Base-by-base conservation (phyloP, 2,888 invertebrate genomes). In the Camptogramma bilineatum region DNA sequence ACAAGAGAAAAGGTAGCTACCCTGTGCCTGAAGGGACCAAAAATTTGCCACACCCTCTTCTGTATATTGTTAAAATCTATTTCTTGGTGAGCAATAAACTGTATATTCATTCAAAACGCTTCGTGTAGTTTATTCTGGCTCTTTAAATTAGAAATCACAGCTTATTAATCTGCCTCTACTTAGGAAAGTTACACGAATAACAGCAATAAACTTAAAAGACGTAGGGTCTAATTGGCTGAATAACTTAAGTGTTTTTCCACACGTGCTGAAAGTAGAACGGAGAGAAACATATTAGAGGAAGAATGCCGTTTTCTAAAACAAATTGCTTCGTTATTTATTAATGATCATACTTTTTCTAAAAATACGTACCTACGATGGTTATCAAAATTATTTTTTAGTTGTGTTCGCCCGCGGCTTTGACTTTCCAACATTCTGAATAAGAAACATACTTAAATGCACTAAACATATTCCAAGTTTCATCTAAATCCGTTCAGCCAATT, bases 171-270 rank as follows among this genome's bases (percentile, higher is more conserved):
- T 24, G 53, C 48, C 17, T 31, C 46, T 21, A 75, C 70, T 58
- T 76, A 80, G 77, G 77, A 84, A 85, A 86, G 79, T 76, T 77
- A 78, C 74, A 79, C 76, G 74, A 77, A 80, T 76, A 75, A 73
- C 71, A 64, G 71, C 73, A 74, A 77, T 83, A 79, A 82, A 83
- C 70, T 67, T 78, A 76, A 80, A 69, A 70, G 69, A 47, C 39
- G 59, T 55, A 62, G 61, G 53, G 52, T 60, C 64, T 53, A 57
- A 39, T 67, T 66, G 54, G 44, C 28, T 52, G 55, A 71, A 68
- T 69, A 64, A 62, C 56, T 62, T 65, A 39, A 34, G 55, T 50
- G 48, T 62, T 58, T 63, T 60, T 53, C 62, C 42, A 39, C 66
- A 64, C 68, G 55, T 67, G 66, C 31, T 58, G 52, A 56, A 66